Evolutionary conservation across 2,888 invertebrate species (phyloP).

Genomic region (Cyaniris semiargus): DNA sequence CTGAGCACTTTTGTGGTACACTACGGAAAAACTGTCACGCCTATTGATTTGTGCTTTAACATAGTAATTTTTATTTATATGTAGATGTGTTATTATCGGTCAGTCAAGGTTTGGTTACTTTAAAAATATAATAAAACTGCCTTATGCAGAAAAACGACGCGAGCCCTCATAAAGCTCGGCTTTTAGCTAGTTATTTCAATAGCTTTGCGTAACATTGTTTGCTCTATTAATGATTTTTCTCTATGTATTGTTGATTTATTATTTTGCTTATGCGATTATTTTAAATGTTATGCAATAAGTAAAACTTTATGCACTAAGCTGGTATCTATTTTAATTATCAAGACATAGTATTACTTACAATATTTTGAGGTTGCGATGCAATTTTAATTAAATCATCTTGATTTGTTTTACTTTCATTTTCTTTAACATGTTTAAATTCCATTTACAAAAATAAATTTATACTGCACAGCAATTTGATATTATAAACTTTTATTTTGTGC

Average conservation of each 20-base stretch:
- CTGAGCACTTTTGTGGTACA: no score
- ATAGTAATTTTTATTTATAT: no score
- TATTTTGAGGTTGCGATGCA: not conserved
- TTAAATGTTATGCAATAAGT: not conserved
- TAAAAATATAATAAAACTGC: no score
- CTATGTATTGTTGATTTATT: not conserved
- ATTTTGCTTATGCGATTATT: not conserved
- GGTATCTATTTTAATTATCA: not conserved
- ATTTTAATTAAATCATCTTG: not conserved
- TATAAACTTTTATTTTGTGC: not conserved
- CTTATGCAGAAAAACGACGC: no score
- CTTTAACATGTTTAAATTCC: not conserved
- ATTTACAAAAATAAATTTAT: not conserved
- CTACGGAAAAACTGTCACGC: no score
- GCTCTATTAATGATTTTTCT: not conserved
- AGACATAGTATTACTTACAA: not conserved
- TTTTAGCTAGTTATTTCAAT: no score
- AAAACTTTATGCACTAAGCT: not conserved
- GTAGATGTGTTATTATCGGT: no score
- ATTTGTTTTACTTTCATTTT: no score
- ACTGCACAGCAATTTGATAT: not conserved
- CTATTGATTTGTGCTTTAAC: no score
- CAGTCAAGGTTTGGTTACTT: no score
- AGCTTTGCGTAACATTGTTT: not conserved
- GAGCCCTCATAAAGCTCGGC: no score